A percentile compares a stretch with the other conserved stretches of the same genome.
These are phyloP conservation scores for Hedychridium roseum DNA, from an alignment of 2,888 invertebrate genomes.

Conservation along the genomic window DNA sequence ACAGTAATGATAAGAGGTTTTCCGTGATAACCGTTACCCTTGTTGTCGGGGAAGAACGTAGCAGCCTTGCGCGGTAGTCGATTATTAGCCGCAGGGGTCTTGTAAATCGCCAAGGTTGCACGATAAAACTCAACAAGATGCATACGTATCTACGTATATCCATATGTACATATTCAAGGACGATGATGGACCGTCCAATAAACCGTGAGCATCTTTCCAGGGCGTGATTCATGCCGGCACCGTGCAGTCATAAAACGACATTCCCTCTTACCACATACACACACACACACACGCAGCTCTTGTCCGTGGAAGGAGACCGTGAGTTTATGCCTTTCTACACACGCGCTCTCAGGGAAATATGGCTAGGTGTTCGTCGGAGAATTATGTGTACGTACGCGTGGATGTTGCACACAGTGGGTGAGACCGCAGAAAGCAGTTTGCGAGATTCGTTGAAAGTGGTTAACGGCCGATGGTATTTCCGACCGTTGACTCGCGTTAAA, in stretches of 20 bases:
- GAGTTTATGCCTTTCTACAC: constrained; percentile 5
- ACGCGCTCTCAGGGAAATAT: no score
- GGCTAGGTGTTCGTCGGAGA: no score
- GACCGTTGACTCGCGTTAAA: constrained; percentile 30
- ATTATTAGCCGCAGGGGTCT: no score
- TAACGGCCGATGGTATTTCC: constrained; percentile 33
- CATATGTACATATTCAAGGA: background rate
- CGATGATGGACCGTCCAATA: constrained; percentile 14
- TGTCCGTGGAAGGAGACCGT: background rate
- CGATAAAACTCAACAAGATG: no score
- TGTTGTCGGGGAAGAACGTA: no score
- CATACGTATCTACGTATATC: background rate
- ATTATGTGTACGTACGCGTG: constrained; percentile 2
- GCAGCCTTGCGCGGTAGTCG: no score
- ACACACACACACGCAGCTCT: background rate
- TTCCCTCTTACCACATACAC: background rate
- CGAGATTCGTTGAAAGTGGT: constrained; percentile 28
- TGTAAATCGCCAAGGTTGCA: no score
- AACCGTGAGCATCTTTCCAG: constrained; percentile 21
- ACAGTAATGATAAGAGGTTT: no score
- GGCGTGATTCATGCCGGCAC: constrained; percentile 7
- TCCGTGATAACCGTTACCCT: no score
- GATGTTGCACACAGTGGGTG: constrained; percentile 4
- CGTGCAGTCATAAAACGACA: constrained; percentile 2
- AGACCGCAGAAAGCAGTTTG: constrained; percentile 5